Conservation (phyloP, 1,140 invertebrate genomes). For the Anoplophora glabripennis region DNA sequence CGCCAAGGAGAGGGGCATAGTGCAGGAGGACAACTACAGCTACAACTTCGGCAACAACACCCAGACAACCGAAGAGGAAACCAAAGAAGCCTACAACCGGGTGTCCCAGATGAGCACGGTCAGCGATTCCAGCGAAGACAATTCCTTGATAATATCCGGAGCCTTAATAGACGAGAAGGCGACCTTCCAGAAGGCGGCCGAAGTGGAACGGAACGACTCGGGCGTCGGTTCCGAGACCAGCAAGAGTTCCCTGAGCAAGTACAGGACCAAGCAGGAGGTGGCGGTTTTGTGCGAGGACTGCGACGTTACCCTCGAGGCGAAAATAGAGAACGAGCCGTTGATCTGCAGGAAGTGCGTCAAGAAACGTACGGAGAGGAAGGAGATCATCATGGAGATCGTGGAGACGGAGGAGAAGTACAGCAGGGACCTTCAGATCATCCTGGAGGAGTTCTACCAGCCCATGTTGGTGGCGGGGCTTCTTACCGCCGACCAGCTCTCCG, state of each 20-base stretch:
- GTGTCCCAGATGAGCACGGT: constrained; percentile 58
- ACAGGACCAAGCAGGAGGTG: constrained; percentile 54
- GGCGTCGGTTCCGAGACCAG: constrained; percentile 91
- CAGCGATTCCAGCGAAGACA: constrained; percentile 69
- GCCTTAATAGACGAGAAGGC: constrained; percentile 53
- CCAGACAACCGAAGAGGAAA: constrained; percentile 56
- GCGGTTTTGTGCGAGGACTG: constrained; percentile 72
- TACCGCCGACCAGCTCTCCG: constrained; percentile 76
- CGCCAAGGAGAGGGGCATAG: constrained; percentile 71
- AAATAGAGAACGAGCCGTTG: constrained; percentile 65
- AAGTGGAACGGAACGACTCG: constrained; percentile 87
- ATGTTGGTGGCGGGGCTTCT: constrained; percentile 86
- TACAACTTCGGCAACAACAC: constrained; percentile 55
- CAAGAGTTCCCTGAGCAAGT: constrained; percentile 75
- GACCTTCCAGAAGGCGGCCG: constrained; percentile 53
- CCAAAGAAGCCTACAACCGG: constrained; percentile 53
- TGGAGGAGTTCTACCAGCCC: constrained; percentile 92
- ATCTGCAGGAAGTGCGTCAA: constrained; percentile 86
- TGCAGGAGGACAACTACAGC: constrained; percentile 60
- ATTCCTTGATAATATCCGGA: constrained; percentile 59
- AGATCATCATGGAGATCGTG: constrained; percentile 93
- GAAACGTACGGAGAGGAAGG: constrained; percentile 83
- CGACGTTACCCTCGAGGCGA: constrained; percentile 67
- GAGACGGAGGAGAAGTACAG: constrained; percentile 96
- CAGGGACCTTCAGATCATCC: constrained; percentile 83